Conservation (phyloP, 2,888 invertebrate species). For the Galerucella nymphaeae region DNA sequence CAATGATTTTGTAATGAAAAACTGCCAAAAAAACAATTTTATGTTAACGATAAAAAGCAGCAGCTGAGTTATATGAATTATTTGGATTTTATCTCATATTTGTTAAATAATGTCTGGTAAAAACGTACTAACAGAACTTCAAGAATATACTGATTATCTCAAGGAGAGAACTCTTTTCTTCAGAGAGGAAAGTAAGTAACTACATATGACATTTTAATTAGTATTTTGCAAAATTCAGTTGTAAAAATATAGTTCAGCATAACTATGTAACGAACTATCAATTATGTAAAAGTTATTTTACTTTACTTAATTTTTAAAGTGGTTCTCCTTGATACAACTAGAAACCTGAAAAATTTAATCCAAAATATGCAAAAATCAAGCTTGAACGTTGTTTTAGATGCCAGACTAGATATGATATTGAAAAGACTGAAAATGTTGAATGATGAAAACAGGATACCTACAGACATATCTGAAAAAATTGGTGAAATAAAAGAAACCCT, state of each 20-base stretch:
- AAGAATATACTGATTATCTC: constrained; percentile 44
- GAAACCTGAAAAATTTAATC: neutral
- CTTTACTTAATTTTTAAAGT: neutral
- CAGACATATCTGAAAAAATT: constrained; percentile 40
- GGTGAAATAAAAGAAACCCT: constrained; percentile 43
- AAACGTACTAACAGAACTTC: constrained; percentile 14
- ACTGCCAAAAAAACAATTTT: constrained; percentile 9
- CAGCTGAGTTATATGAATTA: neutral
- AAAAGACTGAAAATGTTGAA: constrained; percentile 48
- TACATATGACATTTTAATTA: neutral
- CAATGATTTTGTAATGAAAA: constrained; percentile 18
- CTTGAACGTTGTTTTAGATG: constrained; percentile 46
- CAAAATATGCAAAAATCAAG: constrained; percentile 5
- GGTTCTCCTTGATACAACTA: neutral
- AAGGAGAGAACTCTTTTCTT: constrained; percentile 48
- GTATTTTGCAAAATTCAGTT: neutral
- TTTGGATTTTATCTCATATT: constrained; percentile 3
- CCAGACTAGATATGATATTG: constrained; percentile 48
- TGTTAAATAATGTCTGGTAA: constrained; percentile 21
- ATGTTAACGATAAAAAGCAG: neutral
- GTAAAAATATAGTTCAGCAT: neutral
- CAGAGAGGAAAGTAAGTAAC: constrained; percentile 53
- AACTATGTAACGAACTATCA: neutral
- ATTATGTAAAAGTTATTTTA: neutral
- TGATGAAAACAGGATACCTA: constrained; percentile 40